Percentiles rank a stretch among this genome's conserved stretches.
Evolutionary conservation across 2,888 invertebrate species (phyloP).

Genomic region (Dichetophora obliterata): DNA sequence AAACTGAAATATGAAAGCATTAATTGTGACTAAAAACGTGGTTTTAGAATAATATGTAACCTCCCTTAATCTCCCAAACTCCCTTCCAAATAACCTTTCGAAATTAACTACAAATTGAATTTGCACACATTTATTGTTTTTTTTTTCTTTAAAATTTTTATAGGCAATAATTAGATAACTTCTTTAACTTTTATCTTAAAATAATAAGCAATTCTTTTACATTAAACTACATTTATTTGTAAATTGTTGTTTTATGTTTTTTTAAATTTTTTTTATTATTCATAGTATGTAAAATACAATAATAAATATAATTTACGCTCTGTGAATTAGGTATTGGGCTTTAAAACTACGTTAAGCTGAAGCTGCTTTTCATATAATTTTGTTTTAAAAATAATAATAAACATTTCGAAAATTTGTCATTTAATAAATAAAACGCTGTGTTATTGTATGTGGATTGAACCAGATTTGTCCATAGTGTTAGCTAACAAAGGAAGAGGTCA

Average conservation of each 20-base stretch:
- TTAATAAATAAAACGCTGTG: background rate
- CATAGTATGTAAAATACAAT: slow-evolving; percentile 33
- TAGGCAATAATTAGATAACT: slow-evolving; percentile 12
- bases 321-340: slow-evolving; percentile 14
- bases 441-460: background rate
- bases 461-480: background rate
- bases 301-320: slow-evolving; percentile 35
- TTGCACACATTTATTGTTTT: slow-evolving; percentile 14
- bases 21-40: too few species aligned
- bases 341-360: slow-evolving; percentile 16
- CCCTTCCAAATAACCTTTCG: background rate
- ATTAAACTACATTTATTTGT: slow-evolving; percentile 26
- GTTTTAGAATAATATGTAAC: too few species aligned
- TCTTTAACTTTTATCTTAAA: background rate
- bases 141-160: background rate
- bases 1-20: too few species aligned
- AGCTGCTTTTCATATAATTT: slow-evolving; percentile 9
- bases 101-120: background rate
- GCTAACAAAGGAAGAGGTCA: background rate
- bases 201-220: slow-evolving; percentile 16
- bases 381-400: background rate
- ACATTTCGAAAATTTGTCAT: background rate
- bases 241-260: background rate
- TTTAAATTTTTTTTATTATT: slow-evolving; percentile 10
- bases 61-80: too few species aligned